Conservation (phyloP, 2,113 vertebrate species). For the Hippocampus zosterae region DNA sequence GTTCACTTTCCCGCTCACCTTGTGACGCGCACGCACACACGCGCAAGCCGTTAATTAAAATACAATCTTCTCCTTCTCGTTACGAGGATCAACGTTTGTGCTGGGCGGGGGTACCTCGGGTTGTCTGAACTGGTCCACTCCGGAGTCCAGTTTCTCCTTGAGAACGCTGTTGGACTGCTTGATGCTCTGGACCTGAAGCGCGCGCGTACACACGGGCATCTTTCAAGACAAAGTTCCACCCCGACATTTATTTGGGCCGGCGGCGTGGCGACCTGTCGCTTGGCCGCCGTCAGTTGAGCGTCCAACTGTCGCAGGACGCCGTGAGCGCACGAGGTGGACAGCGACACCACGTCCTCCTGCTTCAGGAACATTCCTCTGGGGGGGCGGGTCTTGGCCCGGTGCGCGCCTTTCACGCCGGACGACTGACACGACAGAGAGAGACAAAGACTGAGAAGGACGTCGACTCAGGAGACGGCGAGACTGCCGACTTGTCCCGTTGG, state of each 20-base stretch:
- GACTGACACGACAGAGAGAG: constrained; percentile 11
- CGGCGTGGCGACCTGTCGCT: constrained; percentile 79
- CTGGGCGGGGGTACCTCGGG: constrained; percentile 77
- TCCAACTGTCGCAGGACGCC: constrained; percentile 89
- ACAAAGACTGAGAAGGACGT: background rate
- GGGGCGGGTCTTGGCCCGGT: constrained; percentile 87
- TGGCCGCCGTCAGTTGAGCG: constrained; percentile 88
- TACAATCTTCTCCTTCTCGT: too few relatives aligned
- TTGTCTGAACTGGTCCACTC: constrained; percentile 82
- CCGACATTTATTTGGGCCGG: background rate
- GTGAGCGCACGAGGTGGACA: constrained; percentile 83
- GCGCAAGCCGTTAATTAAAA: too few relatives aligned
- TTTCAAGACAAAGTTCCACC: background rate
- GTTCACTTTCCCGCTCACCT: constrained; percentile 86
- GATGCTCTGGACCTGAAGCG: constrained; percentile 87
- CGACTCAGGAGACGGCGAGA: too few relatives aligned
- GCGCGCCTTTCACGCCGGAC: constrained; percentile 74
- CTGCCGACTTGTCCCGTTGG: too few relatives aligned
- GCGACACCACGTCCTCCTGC: constrained; percentile 84
- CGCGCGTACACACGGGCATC: background rate
- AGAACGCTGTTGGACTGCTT: constrained; percentile 91
- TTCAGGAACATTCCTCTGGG: constrained; percentile 95
- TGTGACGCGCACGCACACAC: constrained; percentile 43
- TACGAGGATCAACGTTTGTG: too few relatives aligned
- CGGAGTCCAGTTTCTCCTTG: constrained; percentile 86